A percentile compares a stretch with the other conserved stretches of the same genome.
Conservation (phyloP, 2,888 invertebrate species). For the Lingula anatina region DNA sequence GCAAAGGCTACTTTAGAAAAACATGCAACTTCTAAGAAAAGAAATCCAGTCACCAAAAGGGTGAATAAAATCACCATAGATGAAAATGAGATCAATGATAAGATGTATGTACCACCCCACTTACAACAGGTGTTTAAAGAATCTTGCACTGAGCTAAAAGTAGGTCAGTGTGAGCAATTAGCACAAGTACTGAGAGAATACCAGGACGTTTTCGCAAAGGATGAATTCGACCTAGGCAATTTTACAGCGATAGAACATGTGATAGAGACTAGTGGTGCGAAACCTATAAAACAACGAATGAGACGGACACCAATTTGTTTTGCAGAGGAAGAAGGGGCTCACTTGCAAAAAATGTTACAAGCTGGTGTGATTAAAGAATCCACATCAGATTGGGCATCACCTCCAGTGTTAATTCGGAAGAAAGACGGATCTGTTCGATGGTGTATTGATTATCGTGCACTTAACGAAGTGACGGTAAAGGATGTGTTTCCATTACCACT, state of each 20-base stretch:
- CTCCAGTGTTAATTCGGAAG: too few relatives aligned
- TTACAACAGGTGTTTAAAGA: background rate
- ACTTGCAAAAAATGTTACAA: too few relatives aligned
- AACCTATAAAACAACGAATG: slow-evolving; percentile 13
- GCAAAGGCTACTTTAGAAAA: too few relatives aligned
- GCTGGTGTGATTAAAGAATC: too few relatives aligned
- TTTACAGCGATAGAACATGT: slow-evolving; percentile 12
- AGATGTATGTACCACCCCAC: background rate
- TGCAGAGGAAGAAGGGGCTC: too few relatives aligned
- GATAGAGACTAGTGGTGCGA: slow-evolving; percentile 11
- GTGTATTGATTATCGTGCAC: slow-evolving; percentile 11
- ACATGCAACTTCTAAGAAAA: slow-evolving; percentile 2
- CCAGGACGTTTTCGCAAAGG: slow-evolving; percentile 7
- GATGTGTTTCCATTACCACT: slow-evolving; percentile 12
- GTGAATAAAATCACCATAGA: background rate
- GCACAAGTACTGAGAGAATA: slow-evolving; percentile 2
- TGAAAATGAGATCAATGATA: background rate
- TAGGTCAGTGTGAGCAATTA: background rate
- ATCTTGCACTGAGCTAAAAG: background rate
- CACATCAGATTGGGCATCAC: too few relatives aligned
- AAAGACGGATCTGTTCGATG: slow-evolving; percentile 9
- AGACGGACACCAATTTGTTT: too few relatives aligned
- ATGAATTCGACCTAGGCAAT: slow-evolving; percentile 9
- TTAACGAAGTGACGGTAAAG: slow-evolving; percentile 10
- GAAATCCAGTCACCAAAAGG: slow-evolving; percentile 6